Percentiles rank a stretch among this genome's conserved stretches.
Conservation (phyloP, 2,888 invertebrate genomes). For the Ferrisia virgata region DNA sequence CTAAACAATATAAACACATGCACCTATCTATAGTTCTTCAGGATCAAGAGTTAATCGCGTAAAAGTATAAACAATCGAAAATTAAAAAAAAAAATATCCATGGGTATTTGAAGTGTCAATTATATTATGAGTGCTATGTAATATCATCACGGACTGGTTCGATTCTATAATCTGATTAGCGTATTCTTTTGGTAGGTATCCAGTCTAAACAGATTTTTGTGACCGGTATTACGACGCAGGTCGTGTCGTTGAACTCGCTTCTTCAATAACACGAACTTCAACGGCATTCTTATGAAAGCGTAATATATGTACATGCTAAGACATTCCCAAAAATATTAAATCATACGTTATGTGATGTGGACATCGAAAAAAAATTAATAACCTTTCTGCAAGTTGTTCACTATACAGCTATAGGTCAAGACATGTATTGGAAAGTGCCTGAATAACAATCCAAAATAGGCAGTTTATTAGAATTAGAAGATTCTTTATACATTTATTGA, state of each 20-base stretch:
- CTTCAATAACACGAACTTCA: neutral
- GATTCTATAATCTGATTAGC: constrained; percentile 28
- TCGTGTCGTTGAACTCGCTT: constrained; percentile 26
- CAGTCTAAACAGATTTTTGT: constrained; percentile 26
- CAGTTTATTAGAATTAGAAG: no score
- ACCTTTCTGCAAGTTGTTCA: no score
- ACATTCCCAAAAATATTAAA: neutral
- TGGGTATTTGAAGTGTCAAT: neutral
- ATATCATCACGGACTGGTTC: neutral
- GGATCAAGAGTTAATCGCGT: neutral
- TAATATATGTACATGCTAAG: neutral
- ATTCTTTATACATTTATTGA: no score
- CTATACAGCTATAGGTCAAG: neutral
- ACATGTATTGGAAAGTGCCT: no score
- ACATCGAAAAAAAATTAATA: neutral
- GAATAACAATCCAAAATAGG: no score
- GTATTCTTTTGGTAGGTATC: neutral
- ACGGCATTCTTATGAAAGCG: constrained; percentile 15
- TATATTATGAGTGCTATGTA: neutral
- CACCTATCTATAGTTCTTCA: neutral
- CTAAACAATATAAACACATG: neutral
- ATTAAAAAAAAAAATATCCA: neutral
- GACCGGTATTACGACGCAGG: neutral
- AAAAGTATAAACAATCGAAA: neutral
- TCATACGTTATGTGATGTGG: neutral